Conservation (phyloP, 2,113 vertebrate species). For the human (Homo sapiens) region DNA sequence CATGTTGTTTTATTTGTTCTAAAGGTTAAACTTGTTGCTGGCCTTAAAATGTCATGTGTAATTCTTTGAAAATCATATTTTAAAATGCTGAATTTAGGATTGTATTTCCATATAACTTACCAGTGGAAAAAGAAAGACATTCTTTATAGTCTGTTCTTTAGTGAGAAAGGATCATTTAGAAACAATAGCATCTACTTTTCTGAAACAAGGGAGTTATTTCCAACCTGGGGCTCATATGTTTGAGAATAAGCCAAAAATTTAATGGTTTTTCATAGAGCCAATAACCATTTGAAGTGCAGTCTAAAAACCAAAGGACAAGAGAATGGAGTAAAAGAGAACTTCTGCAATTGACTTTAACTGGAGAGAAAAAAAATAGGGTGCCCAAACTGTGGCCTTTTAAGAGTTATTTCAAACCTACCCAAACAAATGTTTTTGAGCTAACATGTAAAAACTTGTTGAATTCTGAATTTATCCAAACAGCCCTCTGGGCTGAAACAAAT, state of each 20-base stretch:
- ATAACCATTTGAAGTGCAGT: slow-evolving; percentile 48
- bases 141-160: slow-evolving; percentile 61
- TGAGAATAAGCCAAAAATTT: slow-evolving; percentile 62
- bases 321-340: slow-evolving; percentile 50
- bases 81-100: slow-evolving; percentile 70
- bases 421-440: slow-evolving; percentile 72
- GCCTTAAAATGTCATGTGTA: slow-evolving; percentile 69
- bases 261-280: slow-evolving; percentile 55
- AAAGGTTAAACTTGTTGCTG: slow-evolving; percentile 69
- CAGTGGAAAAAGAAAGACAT: slow-evolving; percentile 73
- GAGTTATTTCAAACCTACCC: slow-evolving; percentile 68
- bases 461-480: slow-evolving; percentile 75
- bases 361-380: slow-evolving; percentile 63
- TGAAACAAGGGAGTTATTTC: slow-evolving; percentile 62
- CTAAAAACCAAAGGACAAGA: slow-evolving; percentile 59
- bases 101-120: slow-evolving; percentile 77
- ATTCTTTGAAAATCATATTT: slow-evolving; percentile 70
- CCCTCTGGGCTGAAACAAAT: slow-evolving; percentile 81
- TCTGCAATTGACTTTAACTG: slow-evolving; percentile 57
- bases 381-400: slow-evolving; percentile 62
- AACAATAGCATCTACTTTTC: slow-evolving; percentile 79
- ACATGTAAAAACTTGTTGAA: slow-evolving; percentile 84
- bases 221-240: slow-evolving; percentile 59
- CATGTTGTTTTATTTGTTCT: slow-evolving; percentile 61
- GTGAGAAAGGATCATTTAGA: slow-evolving; percentile 62